Conservation (phyloP, 2,113 vertebrate genomes). For the Ictalurus punctatus region DNA sequence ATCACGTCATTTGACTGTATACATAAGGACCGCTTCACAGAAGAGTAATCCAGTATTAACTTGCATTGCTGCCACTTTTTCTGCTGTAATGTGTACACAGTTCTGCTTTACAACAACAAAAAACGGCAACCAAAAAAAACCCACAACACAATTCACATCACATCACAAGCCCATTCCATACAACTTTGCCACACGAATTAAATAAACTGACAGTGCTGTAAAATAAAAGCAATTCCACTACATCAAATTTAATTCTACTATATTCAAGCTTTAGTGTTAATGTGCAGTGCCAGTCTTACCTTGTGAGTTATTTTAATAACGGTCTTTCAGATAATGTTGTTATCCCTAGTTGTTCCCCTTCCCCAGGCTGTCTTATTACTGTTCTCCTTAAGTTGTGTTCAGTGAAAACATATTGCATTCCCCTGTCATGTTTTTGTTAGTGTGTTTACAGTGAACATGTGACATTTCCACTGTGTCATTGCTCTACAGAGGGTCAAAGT, state of each 20-base stretch:
- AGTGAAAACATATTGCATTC: slow-evolving; percentile 16
- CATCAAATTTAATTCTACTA: neutral
- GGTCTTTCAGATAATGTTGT: neutral
- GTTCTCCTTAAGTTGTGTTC: neutral
- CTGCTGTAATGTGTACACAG: slow-evolving; percentile 3
- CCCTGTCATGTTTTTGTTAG: neutral
- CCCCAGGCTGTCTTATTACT: neutral
- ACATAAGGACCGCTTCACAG: too few species aligned
- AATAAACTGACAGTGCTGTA: too few species aligned
- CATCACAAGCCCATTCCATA: neutral
- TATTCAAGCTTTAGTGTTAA: neutral
- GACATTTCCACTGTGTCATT: slow-evolving; percentile 1
- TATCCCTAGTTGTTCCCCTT: neutral
- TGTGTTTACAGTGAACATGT: slow-evolving; percentile 20
- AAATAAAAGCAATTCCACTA: neutral
- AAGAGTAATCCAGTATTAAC: neutral
- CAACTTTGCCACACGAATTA: neutral
- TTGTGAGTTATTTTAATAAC: neutral
- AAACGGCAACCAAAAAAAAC: neutral
- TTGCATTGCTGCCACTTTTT: slow-evolving; percentile 5
- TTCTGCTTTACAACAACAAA: neutral
- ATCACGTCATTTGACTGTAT: slow-evolving; percentile 17
- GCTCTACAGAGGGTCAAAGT: slow-evolving; percentile 1
- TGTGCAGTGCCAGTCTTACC: neutral
- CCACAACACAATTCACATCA: neutral